Evolutionary conservation across 1,140 invertebrate species (phyloP).

Genomic region (Papilio glaucus): DNA sequence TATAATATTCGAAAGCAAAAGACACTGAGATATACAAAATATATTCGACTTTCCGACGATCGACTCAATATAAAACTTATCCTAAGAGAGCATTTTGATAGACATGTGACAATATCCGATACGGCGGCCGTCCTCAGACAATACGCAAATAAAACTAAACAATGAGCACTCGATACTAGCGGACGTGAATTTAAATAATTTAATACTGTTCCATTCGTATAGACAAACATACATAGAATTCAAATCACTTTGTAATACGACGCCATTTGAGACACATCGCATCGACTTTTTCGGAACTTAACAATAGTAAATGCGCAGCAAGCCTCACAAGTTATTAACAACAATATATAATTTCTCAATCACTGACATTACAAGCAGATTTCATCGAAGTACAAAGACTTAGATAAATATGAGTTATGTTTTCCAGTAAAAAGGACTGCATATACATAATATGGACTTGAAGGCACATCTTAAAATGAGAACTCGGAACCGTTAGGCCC

Average conservation of each 20-base stretch:
- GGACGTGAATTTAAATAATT: constrained; percentile 42
- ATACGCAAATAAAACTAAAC: constrained; percentile 32
- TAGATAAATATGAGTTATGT: constrained; percentile 37
- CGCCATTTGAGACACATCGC: constrained; percentile 39
- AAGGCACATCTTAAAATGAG: constrained; percentile 63
- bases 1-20: constrained; percentile 26
- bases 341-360: constrained; percentile 48
- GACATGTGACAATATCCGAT: constrained; percentile 7
- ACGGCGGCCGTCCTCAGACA: neutral
- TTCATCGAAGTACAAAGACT: constrained; percentile 33
- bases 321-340: constrained; percentile 69
- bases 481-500: constrained; percentile 70
- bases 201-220: constrained; percentile 51
- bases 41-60: constrained; percentile 24
- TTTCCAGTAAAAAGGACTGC: constrained; percentile 1
- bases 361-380: constrained; percentile 5
- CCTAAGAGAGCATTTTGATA: constrained; percentile 37
- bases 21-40: constrained; percentile 32
- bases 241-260: constrained; percentile 38
- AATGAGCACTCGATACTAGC: constrained; percentile 28
- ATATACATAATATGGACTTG: constrained; percentile 43
- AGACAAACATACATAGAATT: constrained; percentile 40
- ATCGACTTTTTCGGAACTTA: constrained; percentile 50
- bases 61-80: constrained; percentile 25
- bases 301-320: constrained; percentile 77